Conservation (phyloP, 2,888 invertebrate species). For the Sycophila texana region DNA sequence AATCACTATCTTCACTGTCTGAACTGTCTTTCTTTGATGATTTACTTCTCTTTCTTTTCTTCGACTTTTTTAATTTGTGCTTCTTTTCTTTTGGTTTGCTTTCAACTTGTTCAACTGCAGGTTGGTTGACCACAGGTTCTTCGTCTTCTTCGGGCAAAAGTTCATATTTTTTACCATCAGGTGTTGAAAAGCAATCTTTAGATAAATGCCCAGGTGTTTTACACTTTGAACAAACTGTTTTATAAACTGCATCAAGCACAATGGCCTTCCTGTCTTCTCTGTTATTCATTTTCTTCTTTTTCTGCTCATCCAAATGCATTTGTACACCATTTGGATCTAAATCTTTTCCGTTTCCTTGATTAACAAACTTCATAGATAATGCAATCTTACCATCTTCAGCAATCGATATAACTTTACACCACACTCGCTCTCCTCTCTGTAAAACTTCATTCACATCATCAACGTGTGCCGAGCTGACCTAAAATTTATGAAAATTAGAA, state of each 20-base stretch:
- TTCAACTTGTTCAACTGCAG: slow-evolving; percentile 11
- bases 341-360: slow-evolving; percentile 74
- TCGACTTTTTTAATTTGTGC: slow-evolving; percentile 66
- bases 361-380: slow-evolving; percentile 75
- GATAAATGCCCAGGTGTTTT: slow-evolving; percentile 73
- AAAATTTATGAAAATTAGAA: slow-evolving; percentile 33
- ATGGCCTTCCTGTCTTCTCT: slow-evolving; percentile 68
- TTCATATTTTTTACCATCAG: slow-evolving; percentile 74
- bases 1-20: slow-evolving; percentile 57
- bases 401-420: slow-evolving; percentile 74
- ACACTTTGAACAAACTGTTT: slow-evolving; percentile 74
- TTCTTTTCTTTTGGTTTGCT: slow-evolving; percentile 63
- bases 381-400: slow-evolving; percentile 73
- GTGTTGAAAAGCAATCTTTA: slow-evolving; percentile 73
- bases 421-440: slow-evolving; percentile 73
- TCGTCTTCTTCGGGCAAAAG: slow-evolving; percentile 71
- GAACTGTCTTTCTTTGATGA: slow-evolving; percentile 60
- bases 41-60: slow-evolving; percentile 70
- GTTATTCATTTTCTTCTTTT: slow-evolving; percentile 65
- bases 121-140: slow-evolving; percentile 11
- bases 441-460: slow-evolving; percentile 73
- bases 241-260: slow-evolving; percentile 73
- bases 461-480: slow-evolving; percentile 71
- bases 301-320: slow-evolving; percentile 71
- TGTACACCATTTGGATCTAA: slow-evolving; percentile 75